Conservation (phyloP, 2,888 invertebrate species). For the Acheta domesticus region DNA sequence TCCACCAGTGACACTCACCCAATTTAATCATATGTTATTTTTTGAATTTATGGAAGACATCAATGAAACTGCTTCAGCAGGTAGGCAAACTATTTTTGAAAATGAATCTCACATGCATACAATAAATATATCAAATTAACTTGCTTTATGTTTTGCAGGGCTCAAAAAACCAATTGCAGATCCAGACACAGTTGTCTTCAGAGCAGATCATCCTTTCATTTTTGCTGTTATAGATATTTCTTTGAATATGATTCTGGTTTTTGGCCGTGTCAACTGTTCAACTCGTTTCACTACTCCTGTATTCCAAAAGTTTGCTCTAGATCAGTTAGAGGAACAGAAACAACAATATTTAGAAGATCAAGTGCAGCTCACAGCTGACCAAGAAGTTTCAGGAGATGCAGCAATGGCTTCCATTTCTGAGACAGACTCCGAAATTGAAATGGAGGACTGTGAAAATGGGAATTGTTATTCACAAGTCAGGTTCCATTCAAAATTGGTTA, state of each 20-base stretch:
- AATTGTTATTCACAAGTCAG: no score
- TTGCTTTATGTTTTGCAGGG: background rate
- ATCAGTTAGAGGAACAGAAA: background rate
- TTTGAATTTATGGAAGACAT: background rate
- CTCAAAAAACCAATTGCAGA: background rate
- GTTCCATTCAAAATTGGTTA: no score
- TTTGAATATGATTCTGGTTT: background rate
- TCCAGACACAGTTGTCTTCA: background rate
- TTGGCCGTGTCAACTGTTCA: background rate
- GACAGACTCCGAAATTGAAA: no score
- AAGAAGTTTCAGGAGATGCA: no score
- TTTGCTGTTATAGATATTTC: background rate
- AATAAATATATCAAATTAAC: background rate
- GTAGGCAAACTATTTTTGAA: background rate
- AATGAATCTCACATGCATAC: no score
- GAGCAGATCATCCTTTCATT: background rate
- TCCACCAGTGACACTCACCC: background rate
- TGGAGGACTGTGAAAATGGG: no score
- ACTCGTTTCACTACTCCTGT: background rate
- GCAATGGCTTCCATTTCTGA: no score
- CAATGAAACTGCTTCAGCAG: background rate
- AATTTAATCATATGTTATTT: background rate
- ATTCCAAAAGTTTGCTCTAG: background rate
- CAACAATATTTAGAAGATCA: background rate
- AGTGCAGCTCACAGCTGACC: background rate